Base-by-base conservation (phyloP, 2,797 vertebrate genomes). In the Octomys mimax region DNA sequence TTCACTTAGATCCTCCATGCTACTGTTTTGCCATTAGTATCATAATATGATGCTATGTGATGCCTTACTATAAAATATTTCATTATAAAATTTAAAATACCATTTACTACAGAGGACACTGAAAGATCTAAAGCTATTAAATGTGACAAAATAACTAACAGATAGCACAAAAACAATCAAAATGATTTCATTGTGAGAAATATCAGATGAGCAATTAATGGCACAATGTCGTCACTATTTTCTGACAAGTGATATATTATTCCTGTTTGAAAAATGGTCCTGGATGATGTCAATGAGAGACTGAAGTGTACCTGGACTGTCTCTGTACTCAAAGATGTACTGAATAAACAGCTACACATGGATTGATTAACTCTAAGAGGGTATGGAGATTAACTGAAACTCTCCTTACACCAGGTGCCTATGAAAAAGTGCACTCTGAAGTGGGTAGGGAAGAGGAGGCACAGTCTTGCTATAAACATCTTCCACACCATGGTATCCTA, bases 31-130 rank as follows among this genome's bases (percentile, higher is more conserved):
- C 7, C 80, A 92, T 21, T 75, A 42, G 33, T 75, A 14, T n/a
- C 21, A 42, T 28, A 46, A 62, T n/a, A 52, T 42, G 28, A 19
- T 95, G 26, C 19, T 59, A 33, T 91, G 52, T 81, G 24, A 42
- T 75, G 42, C 10, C 39, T 54, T 71, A 59, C 89, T 77, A 68
- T 81, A 80, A 89, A 66, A 7, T 61, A 86, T 68, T 91, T 54
- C 18, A 91, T 66, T 75, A 91, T 93, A n/a, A 91, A 95, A 75
- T 89, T 73, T 26, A 84, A 94, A 87, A 5, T 94, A 26, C 57
- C 66, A n/a, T 14, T 79, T 94, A 75, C 31, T 75, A 79, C 31
- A 89, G 19, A 49, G 42, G 2, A 87, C 28, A 59, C 26, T 57
- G 54, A 52, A 87, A 95, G n/a, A 68, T 21, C 54, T 13, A 22